These are phyloP conservation scores for Lanistes nyassanus DNA, from an alignment of 1,140 invertebrate genomes.

Conservation along the genomic window DNA sequence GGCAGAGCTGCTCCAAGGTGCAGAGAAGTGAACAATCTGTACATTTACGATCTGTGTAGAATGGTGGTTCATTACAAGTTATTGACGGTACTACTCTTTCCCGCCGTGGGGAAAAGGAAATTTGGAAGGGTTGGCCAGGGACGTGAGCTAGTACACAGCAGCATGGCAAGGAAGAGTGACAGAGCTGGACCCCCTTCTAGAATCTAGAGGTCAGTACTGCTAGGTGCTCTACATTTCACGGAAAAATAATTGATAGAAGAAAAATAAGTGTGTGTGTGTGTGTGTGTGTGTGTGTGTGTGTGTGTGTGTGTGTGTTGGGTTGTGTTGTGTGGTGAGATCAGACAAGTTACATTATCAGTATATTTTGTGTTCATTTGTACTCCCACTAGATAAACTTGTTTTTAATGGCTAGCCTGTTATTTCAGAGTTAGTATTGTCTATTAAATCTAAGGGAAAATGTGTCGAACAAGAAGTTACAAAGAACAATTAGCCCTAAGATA, in stretches of 20 bases:
- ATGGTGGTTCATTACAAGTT: too few relatives aligned
- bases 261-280: conserved; percentile 5
- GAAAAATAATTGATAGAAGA: too few relatives aligned
- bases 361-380: not conserved
- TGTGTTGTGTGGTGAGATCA: too few relatives aligned
- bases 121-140: not conserved
- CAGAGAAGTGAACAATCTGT: too few relatives aligned
- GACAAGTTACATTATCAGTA: not conserved
- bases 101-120: too few relatives aligned
- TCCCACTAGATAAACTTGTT: too few relatives aligned
- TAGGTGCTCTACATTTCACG: too few relatives aligned
- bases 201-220: not conserved
- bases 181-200: not conserved
- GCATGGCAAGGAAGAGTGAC: not conserved
- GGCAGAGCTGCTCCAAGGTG: too few relatives aligned
- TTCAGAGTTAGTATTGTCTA: not conserved
- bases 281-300: conserved; percentile 19
- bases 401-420: not conserved
- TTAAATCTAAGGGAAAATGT: too few relatives aligned
- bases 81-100: too few relatives aligned
- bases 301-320: too few relatives aligned
- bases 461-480: not conserved
- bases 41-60: too few relatives aligned
- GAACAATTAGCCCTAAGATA: not conserved
- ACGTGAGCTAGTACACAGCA: not conserved